Percentiles rank a stretch among this genome's conserved stretches.
Conservation (phyloP, 2,888 invertebrate species). For the Synanthedon formicaeformis region DNA sequence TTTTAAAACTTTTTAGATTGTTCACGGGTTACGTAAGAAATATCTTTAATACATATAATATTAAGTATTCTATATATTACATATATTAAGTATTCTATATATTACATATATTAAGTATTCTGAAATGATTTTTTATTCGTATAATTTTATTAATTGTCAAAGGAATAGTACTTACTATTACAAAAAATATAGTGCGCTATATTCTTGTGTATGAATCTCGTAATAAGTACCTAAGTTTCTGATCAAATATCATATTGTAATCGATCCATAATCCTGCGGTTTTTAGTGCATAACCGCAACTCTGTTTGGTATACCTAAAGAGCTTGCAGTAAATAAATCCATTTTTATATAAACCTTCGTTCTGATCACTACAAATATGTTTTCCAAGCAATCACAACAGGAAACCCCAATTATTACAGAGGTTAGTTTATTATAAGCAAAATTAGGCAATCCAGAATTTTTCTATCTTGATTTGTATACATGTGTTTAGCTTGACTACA, state of each 20-base stretch:
- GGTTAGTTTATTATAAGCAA: constrained; percentile 34
- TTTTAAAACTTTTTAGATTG: too few species aligned
- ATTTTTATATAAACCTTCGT: constrained; percentile 31
- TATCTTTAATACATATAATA: too few species aligned
- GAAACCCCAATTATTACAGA: constrained; percentile 51
- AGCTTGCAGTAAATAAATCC: constrained; percentile 43
- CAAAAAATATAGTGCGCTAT: neutral
- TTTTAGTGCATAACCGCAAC: constrained; percentile 22
- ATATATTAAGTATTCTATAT: too few species aligned
- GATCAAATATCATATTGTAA: constrained; percentile 21
- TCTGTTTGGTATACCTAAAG: constrained; percentile 2
- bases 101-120: too few species aligned
- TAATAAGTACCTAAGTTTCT: constrained; percentile 4
- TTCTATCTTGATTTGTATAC: too few species aligned
- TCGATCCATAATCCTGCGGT: constrained; percentile 11
- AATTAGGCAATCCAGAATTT: neutral
- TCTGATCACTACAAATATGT: constrained; percentile 52
- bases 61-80: too few species aligned
- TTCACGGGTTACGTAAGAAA: too few species aligned
- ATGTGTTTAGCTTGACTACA: too few species aligned
- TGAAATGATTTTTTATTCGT: too few species aligned
- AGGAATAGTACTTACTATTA: too few species aligned
- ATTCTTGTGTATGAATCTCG: neutral
- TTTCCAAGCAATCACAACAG: constrained; percentile 61
- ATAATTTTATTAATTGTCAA: too few species aligned